Evolutionary conservation across 2,113 vertebrate species (phyloP), one percentile per base, ranked within the genome.

Genomic region (Meleagris gallopavo): DNA sequence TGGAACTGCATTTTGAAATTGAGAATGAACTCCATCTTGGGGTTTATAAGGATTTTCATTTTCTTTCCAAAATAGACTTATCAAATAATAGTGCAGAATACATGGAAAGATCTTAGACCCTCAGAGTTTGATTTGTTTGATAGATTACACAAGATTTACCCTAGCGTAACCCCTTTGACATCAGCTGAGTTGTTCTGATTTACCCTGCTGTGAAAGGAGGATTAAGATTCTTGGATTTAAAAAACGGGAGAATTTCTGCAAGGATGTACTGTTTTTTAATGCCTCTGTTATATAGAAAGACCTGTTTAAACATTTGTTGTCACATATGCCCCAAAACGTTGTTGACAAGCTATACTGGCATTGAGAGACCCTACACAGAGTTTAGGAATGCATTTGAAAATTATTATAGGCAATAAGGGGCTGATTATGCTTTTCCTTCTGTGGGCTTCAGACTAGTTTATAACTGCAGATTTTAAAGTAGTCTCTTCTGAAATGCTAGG

Each of bases 311-410:
- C 93, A 93, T 95, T 95, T 97, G 94, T 80, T 88, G 73, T 81
- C 90, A 89, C 93, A 95, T 96, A 96, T 95, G 94, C 89, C 93
- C 93, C 88, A 91, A 89, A 97, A 95, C 94, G 85, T 95, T 95
- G 89, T 95, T 95, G 95, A 97, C 91, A 94, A 96, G 93, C 85
- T 96, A 93, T 90, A 95, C 89, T 95, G 94, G 91, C 94, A 94
- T 95, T 89, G 93, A 93, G 79, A 94, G 96, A 91, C 94, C 91
- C 82, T 95, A 95, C 89, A 94, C 93, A 96, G 92, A 95, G 87
- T 95, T 92, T 89, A 95, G 93, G 83, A 93, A 95, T 83, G 65
- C 61, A 89, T 93, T 90, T 95, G 75, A 91, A 94, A 81, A 90
- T 83, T 88, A 60, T 41, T 94, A 70, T 72, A 74, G 91, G 61